Base-by-base conservation (phyloP, 2,797 vertebrate genomes). In the Sebastes kiyomatsui region DNA sequence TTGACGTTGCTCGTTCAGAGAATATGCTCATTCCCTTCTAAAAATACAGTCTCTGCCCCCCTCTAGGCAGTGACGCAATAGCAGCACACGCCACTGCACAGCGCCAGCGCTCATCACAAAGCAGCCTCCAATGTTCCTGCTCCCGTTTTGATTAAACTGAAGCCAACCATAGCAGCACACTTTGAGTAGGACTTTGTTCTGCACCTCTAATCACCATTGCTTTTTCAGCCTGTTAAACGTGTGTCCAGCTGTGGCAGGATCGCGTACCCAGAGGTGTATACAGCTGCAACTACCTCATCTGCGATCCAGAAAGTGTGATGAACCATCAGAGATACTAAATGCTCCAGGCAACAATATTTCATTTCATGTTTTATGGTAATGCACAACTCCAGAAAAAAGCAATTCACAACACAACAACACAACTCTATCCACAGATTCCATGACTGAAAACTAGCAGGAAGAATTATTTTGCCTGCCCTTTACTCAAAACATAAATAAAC, bases 1-100 rank as follows among this genome's bases (percentile, higher is more conserved):
- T 77, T 94, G 93, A 94, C 91, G 92, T 91, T 85, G 86, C 88
- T 91, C 67, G 85, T 84, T 91, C 85, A 84, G 84, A 92, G 91
- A 95, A 95, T 94, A 93, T 94, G 90, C 91, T 86, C 89, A 89
- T 90, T 95, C 91, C 87, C 83, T 76, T 90, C 94, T 94, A 95
- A 94, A 95, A 94, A 94, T 95, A 95, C 77, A 65, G 72, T 33
- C 88, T 69, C 67, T 72, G 64, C 82, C 85, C 80, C 88, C 90
- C 87, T 86, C 59, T 60, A 83, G 89, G 85, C 81, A 72, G 73
- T 94, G 93, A 95, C 90, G 94, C 91, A 94, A 94, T 22, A 90
- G 84, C 75, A 72, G 88, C 88, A 86, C 90, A 89, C 82, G 49
- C 88, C 84, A 81, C 73, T 79, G 85, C 89, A 83, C 81, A 67